Evolutionary conservation across 2,888 invertebrate genomes (phyloP).

Genomic region (Folsomia candida): DNA sequence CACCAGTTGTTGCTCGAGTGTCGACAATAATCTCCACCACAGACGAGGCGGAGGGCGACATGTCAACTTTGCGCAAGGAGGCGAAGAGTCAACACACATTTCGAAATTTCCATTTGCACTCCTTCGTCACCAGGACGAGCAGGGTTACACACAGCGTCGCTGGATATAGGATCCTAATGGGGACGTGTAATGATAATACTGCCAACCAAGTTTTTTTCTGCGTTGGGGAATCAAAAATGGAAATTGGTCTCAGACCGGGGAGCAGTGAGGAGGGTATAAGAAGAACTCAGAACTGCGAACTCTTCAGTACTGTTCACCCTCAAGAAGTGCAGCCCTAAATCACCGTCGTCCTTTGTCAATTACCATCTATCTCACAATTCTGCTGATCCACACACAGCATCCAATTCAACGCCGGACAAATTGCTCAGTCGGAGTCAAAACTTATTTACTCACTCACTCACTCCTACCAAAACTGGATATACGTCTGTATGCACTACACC

Average conservation of each 20-base stretch:
- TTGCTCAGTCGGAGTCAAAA: constrained; percentile 4
- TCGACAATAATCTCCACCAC: too few species aligned
- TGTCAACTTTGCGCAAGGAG: background rate
- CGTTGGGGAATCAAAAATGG: background rate
- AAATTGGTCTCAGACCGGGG: too few species aligned
- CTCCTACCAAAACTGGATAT: background rate
- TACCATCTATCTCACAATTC: background rate
- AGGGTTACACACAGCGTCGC: too few species aligned
- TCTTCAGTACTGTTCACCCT: background rate
- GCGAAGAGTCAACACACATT: background rate
- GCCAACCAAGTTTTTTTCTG: too few species aligned
- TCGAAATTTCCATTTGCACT: background rate
- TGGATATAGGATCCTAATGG: too few species aligned
- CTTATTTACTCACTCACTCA: constrained; percentile 1
- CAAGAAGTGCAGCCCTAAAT: background rate
- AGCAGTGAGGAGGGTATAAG: background rate
- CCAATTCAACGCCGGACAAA: background rate
- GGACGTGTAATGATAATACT: too few species aligned
- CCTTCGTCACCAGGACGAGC: background rate
- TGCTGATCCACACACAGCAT: background rate
- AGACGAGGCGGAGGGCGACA: too few species aligned
- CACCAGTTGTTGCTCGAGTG: background rate
- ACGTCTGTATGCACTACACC: too few species aligned
- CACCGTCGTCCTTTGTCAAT: constrained; percentile 1
- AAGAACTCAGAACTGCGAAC: too few species aligned